phyloP scores from a whole-genome alignment of 2,888 invertebrate species.

The Folsomia candida region DNA sequence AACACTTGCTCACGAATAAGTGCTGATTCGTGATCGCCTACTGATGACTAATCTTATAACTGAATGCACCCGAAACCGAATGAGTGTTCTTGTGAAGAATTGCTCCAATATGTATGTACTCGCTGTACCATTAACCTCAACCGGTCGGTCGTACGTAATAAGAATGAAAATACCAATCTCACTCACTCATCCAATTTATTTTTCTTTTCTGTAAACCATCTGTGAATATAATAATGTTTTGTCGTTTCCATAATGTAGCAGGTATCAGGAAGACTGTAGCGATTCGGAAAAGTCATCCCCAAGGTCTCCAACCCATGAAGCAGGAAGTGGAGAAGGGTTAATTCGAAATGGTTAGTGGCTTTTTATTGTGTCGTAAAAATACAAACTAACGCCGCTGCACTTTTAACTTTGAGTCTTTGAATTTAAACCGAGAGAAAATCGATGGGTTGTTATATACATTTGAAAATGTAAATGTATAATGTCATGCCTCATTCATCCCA shows the following conservation, averaged over 20 bases:
- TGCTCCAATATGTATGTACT: background rate
- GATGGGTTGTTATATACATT: background rate
- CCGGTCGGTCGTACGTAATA: too few species aligned
- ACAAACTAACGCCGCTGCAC: background rate
- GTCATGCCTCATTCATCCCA: background rate
- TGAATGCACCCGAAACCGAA: background rate
- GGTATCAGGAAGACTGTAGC: constrained; percentile 51
- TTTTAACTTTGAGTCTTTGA: background rate
- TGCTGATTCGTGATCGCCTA: constrained; percentile 4
- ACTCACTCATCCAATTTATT: background rate
- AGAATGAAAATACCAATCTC: too few species aligned
- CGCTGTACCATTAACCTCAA: too few species aligned
- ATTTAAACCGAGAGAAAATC: background rate
- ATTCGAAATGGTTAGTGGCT: constrained; percentile 50
- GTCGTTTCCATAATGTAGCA: constrained; percentile 38
- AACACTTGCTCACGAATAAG: constrained; percentile 16
- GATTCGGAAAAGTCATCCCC: constrained; percentile 49
- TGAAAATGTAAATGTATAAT: background rate
- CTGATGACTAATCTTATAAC: constrained; percentile 14
- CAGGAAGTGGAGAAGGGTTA: constrained; percentile 50
- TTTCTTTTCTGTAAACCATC: constrained; percentile 7
- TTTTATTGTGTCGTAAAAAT: constrained; percentile 9
- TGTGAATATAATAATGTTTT: too few species aligned
- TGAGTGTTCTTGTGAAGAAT: background rate
- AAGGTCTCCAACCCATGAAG: constrained; percentile 50